Evolutionary conservation across 2,888 invertebrate genomes (phyloP).

Genomic region (Watsonalla cultraria): DNA sequence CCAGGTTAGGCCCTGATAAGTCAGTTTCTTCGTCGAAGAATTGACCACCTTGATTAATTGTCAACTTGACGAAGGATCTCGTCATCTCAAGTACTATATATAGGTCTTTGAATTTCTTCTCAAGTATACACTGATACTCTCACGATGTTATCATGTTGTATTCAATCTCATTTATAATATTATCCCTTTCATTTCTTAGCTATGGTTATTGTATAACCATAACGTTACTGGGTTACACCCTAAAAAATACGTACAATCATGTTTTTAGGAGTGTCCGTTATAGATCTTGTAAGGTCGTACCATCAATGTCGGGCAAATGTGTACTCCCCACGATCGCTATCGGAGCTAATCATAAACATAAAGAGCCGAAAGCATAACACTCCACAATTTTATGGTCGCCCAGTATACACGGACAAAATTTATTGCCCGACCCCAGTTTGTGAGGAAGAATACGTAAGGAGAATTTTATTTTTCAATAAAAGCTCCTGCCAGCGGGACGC

Average conservation of each 20-base stretch:
- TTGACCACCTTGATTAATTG: too few relatives aligned
- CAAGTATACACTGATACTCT: too few relatives aligned
- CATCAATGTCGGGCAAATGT: conserved; percentile 54
- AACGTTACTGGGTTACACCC: too few relatives aligned
- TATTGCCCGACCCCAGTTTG: conserved; percentile 24
- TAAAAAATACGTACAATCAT: conserved; percentile 21
- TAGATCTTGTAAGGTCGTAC: conserved; percentile 39
- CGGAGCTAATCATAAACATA: conserved; percentile 60
- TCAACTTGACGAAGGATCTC: too few relatives aligned
- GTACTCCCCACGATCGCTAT: conserved; percentile 49
- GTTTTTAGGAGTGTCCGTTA: conserved; percentile 36
- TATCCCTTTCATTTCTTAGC: too few relatives aligned
- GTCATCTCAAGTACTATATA: too few relatives aligned
- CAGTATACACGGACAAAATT: conserved; percentile 37
- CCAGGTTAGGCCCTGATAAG: too few relatives aligned
- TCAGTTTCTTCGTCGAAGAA: too few relatives aligned
- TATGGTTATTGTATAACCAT: too few relatives aligned
- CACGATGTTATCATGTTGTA: too few relatives aligned
- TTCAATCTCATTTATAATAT: too few relatives aligned
- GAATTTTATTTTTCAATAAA: conserved; percentile 23
- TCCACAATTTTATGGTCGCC: conserved; percentile 41
- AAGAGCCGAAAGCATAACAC: conserved; percentile 39
- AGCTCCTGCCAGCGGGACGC: conserved; percentile 8
- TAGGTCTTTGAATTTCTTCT: too few relatives aligned
- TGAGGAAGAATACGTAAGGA: conserved; percentile 17